A percentile compares a stretch with the other conserved stretches of the same genome.
phyloP scores from a whole-genome alignment of 1,140 invertebrate genomes.

The Euschistus heros region DNA sequence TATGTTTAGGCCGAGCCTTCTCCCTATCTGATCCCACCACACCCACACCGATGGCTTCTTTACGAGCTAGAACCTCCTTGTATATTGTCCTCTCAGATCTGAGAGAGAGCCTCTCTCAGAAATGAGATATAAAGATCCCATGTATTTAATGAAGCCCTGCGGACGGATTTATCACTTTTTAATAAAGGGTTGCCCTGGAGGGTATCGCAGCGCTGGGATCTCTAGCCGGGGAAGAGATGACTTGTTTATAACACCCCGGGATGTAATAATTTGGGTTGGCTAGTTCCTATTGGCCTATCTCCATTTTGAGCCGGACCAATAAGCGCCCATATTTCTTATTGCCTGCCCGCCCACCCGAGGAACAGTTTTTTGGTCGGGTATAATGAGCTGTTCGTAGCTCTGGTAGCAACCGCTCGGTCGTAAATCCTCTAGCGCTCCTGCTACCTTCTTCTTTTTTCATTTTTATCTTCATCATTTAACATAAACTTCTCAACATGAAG shows the following conservation, averaged over 20 bases:
- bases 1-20: neutral
- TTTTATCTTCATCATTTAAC: no score
- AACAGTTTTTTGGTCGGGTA: no score
- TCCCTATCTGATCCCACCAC: neutral
- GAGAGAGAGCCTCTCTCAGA: neutral
- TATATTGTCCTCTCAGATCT: neutral
- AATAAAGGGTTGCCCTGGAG: neutral
- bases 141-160: neutral
- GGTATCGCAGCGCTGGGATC: neutral
- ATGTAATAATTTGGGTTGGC: neutral
- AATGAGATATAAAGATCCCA: neutral
- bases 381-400: no score
- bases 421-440: no score
- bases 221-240: neutral
- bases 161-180: neutral
- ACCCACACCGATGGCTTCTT: neutral
- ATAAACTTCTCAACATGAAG: no score
- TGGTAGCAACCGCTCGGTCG: no score
- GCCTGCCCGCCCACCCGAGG: neutral
- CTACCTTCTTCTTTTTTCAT: no score
- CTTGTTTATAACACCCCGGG: neutral
- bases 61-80: neutral
- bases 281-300: neutral
- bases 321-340: neutral
- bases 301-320: neutral